These are phyloP conservation scores for Blastomussa wellsi DNA, from an alignment of 92 coral and sea anemone genomes.

Conservation along the genomic window DNA sequence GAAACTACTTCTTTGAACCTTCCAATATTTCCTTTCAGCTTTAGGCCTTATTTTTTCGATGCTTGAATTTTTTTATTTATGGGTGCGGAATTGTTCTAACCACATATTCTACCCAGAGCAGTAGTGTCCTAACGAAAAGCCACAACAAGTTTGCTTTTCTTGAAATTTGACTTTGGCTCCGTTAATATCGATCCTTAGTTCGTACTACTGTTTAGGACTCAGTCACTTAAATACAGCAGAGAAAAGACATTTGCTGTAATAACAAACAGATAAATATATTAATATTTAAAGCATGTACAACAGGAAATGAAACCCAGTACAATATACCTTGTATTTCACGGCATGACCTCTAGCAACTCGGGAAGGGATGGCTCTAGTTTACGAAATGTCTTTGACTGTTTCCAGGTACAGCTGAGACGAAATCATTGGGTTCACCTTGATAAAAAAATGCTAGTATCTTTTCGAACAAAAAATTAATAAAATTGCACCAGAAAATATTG, in stretches of 20 bases:
- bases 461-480: neutral
- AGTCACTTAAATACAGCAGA: neutral
- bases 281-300: neutral
- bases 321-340: neutral
- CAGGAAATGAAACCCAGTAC: neutral
- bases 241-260: neutral
- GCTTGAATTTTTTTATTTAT: neutral
- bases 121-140: neutral
- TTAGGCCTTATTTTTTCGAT: neutral
- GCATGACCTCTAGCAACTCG: neutral
- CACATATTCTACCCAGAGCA: no score
- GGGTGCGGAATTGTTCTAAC: no score
- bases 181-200: neutral
- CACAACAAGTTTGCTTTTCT: neutral
- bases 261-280: neutral
- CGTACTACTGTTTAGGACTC: neutral
- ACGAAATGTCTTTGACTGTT: neutral
- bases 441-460: no score
- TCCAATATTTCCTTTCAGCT: neutral
- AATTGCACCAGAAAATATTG: neutral
- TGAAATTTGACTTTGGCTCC: neutral
- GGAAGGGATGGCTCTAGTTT: neutral
- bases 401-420: neutral
- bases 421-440: neutral
- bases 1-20: neutral